Base-by-base conservation (phyloP, 2,888 invertebrate genomes). In the Muscina levida region DNA sequence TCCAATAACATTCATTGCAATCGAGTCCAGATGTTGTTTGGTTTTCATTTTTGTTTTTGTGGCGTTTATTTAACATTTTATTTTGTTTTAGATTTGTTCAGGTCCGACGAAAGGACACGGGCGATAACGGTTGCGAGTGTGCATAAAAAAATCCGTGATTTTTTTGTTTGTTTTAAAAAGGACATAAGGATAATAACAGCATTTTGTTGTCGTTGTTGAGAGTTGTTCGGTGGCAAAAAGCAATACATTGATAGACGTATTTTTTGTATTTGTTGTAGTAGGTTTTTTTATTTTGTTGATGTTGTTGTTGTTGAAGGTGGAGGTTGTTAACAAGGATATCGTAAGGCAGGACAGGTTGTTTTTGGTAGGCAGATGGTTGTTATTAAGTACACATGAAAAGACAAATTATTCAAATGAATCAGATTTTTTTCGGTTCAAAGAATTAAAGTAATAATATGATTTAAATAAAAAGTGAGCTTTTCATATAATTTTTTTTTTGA, bases 101-200 rank as follows among this genome's bases (percentile, higher is more conserved):
- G 82, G 79, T 75, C n/a, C n/a, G n/a, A 80, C 75, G 83, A 82
- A 77, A 79, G 83, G 82, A 77, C 82, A 81, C 83, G 84, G 83
- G 82, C 82, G 8, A 8, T 31, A 31, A 83, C 22, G 59, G 37
- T 11, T 1, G 22, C 15, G 39, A 4, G 1, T 15, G 62, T 31
- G 53, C 26, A 39, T 13, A 62, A 42, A 62, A 62, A 42, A n/a
- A n/a, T n/a, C n/a, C n/a, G n/a, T 22, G 62, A 62, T 42, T 62
- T 56, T 13, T 26, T 42, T 62, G n/a, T 62, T 62, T 19, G 11
- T 53, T 22, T 22, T 19, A 51, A 22, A 57, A 42, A 56, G 8
- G 31, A 74, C 39, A 72, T 11, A 62, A 42, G 62, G 42, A 62
- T 42, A 62, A 22, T 2, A 26, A 13, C 24, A 62, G 19, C 22